Evolutionary conservation across 2,888 invertebrate genomes (phyloP), one percentile per base, ranked within the genome.

Genomic region (Apodemia zela): DNA sequence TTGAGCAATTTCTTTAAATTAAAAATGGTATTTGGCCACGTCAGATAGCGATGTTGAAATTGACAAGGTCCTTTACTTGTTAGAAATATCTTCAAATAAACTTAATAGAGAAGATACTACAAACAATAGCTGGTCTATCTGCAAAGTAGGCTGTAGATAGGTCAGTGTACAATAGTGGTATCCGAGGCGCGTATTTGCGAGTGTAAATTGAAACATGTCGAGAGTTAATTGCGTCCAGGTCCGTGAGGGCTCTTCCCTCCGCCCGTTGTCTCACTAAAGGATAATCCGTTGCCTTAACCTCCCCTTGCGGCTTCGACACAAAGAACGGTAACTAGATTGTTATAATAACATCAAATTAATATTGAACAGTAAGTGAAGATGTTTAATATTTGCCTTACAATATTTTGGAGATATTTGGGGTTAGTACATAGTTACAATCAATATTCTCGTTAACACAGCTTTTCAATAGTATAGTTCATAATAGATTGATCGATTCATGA

Each of bases 181-280:
- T 79, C 77, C 71, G 72, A 75, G 66, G 66, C 68, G 75, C 75
- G 82, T 85, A 85, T 88, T 87, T 84, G 88, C 83, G 84, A 86
- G 85, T 87, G 85, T 88, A 89, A 89, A 89, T 89, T 89, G 89
- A 88, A 87, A 87, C 85, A 86, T 87, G 87, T 85, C 80, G 76
- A 70, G 75, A 83, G 84, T 86, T 86, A 87, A 87, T 68, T 88
- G 88, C 84, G 84, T 85, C 82, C 83, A 84, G 79, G 77, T 77
- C 79, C 78, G 75, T 69, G 71, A 78, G 77, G 75, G 74, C 74
- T 72, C 57, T 64, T 65, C 58, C 65, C 68, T 68, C 68, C 65
- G 38, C 64, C 68, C 65, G 45, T 63, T 60, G 63, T 54, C 63
- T 62, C 63, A 64, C 62, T 67, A 67, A 74, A 73, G 82, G 82